Conservation (phyloP, 2,797 vertebrate genomes). For the Dipus sagitta region DNA sequence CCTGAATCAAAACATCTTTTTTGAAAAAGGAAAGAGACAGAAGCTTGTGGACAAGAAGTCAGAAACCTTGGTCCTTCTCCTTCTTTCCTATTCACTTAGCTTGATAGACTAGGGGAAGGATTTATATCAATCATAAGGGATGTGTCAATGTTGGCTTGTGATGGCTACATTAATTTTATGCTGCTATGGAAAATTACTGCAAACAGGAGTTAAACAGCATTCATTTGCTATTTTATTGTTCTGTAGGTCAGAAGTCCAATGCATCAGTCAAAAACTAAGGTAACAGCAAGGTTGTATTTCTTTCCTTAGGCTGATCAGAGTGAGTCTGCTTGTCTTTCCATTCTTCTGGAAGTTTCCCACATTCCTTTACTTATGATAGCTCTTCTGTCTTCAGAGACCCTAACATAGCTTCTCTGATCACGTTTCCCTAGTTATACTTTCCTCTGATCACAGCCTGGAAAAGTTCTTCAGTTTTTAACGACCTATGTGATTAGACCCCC, state of each 20-base stretch:
- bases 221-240: neutral
- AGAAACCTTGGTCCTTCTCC: neutral
- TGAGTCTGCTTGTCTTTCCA: neutral
- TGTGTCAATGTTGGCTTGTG: neutral
- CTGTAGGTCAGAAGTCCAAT: neutral
- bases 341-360: neutral
- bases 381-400: neutral
- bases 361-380: neutral
- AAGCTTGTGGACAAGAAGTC: neutral
- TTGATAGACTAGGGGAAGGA: neutral
- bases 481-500: neutral
- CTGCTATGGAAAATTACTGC: neutral
- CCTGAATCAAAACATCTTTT: constrained; percentile 16
- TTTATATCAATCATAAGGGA: neutral
- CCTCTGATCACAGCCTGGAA: neutral
- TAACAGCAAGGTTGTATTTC: neutral
- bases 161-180: neutral
- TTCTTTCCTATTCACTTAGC: neutral
- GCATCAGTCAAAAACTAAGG: neutral
- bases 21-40: neutral
- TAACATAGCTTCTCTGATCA: neutral
- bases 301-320: neutral
- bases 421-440: neutral
- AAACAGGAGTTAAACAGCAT: neutral
- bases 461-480: neutral